These are phyloP conservation scores for Mixornis gularis DNA, from an alignment of 2,113 vertebrate species.

Conservation along the genomic window DNA sequence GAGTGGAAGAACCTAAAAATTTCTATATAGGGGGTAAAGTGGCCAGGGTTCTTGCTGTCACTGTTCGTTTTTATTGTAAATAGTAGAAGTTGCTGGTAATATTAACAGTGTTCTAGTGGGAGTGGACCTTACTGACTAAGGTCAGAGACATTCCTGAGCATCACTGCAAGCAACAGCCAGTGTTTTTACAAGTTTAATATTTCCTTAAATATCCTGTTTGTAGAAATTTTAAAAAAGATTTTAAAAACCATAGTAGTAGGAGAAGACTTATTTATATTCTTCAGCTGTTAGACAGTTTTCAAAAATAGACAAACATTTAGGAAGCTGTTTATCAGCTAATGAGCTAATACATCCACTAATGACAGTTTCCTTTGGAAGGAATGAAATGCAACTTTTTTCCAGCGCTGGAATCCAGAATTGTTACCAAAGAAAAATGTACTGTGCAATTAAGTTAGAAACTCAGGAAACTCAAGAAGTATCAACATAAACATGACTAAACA, in stretches of 20 bases:
- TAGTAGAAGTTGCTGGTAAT: not conserved
- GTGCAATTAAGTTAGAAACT: not conserved
- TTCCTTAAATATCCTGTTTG: not conserved
- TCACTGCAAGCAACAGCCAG: not conserved
- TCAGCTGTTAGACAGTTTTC: not conserved
- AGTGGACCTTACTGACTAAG: not conserved
- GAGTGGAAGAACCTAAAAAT: not conserved
- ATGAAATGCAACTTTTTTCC: not conserved
- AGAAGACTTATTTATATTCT: not conserved
- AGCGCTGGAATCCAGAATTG: not conserved
- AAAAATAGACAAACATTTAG: not conserved
- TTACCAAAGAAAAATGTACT: not conserved
- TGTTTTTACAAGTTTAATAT: not conserved
- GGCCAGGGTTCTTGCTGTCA: not conserved
- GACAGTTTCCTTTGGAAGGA: not conserved
- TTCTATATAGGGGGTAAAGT: not conserved
- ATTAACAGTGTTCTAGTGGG: not conserved
- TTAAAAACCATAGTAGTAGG: not conserved
- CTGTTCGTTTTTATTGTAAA: not conserved
- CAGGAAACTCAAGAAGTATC: not conserved
- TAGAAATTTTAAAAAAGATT: not conserved
- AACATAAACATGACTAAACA: not conserved
- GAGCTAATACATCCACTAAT: not conserved
- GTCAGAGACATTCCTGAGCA: not conserved
- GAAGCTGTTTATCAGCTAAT: not conserved